phyloP scores from a whole-genome alignment of 2,113 vertebrate genomes.

The Aegithalos caudatus region DNA sequence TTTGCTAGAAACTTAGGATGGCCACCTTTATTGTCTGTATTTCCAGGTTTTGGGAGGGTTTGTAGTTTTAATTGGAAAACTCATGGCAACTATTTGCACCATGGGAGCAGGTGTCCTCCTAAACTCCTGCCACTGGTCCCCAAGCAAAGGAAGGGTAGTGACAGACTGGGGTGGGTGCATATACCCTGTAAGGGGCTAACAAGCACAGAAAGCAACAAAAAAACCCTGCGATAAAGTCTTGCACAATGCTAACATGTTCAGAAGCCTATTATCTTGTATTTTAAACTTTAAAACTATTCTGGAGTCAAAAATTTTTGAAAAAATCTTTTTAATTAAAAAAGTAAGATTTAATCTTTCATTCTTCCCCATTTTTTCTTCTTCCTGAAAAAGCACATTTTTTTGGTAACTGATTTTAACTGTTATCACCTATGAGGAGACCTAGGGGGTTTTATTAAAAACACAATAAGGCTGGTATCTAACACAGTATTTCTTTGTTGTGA shows the following conservation, averaged over 20 bases:
- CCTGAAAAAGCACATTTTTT: not conserved
- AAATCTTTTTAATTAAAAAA: not conserved
- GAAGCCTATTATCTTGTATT: not conserved
- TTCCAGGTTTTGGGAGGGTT: not conserved
- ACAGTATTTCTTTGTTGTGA: not conserved
- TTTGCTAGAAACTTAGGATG: not conserved
- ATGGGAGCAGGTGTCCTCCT: not conserved
- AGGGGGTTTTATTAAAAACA: not conserved
- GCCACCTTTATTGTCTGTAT: not conserved
- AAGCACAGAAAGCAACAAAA: not conserved
- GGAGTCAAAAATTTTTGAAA: not conserved
- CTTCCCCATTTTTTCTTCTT: not conserved
- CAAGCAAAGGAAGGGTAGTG: not conserved
- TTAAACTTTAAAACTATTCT: not conserved
- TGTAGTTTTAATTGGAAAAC: not conserved
- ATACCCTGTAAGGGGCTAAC: not conserved
- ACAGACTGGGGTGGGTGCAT: accelerated
- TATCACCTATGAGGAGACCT: not conserved
- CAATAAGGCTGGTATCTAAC: not conserved
- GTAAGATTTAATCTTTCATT: not conserved
- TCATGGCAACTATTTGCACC: not conserved
- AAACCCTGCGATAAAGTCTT: not conserved
- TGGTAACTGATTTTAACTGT: not conserved
- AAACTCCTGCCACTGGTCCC: not conserved
- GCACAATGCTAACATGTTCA: not conserved